phyloP scores from a whole-genome alignment of 1,140 invertebrate genomes.

The Campoletis sonorensis region DNA sequence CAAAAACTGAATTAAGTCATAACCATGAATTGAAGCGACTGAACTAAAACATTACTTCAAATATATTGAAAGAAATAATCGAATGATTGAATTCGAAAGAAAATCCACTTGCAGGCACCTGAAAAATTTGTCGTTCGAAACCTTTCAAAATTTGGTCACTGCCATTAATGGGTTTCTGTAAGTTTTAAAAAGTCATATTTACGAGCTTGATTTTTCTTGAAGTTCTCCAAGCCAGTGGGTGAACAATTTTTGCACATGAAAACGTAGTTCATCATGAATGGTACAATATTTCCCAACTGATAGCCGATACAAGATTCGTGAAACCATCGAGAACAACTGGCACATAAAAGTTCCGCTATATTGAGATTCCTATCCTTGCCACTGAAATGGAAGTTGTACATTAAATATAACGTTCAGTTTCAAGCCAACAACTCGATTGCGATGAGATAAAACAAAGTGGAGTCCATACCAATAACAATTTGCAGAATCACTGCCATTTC shows the following conservation, averaged over 20 bases:
- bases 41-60: too few relatives aligned
- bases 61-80: too few relatives aligned
- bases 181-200: constrained; percentile 73
- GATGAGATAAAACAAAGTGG: constrained; percentile 11
- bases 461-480: constrained; percentile 72
- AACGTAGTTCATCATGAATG: constrained; percentile 97
- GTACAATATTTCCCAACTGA: constrained; percentile 92
- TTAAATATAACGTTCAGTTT: constrained; percentile 23
- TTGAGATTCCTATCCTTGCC: constrained; percentile 95
- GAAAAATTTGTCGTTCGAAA: too few relatives aligned
- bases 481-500: constrained; percentile 59
- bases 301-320: constrained; percentile 95
- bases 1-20: too few relatives aligned
- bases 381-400: constrained; percentile 78
- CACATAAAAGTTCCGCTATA: constrained; percentile 92
- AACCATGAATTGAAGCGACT: too few relatives aligned
- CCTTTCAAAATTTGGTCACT: too few relatives aligned
- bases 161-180: neutral
- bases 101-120: too few relatives aligned
- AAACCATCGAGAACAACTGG: constrained; percentile 93
- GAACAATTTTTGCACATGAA: constrained; percentile 98
- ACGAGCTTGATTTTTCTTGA: constrained; percentile 95
- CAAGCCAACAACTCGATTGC: constrained; percentile 18
- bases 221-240: constrained; percentile 90
- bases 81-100: too few relatives aligned